A percentile compares a stretch with the other conserved stretches of the same genome.
Conservation (phyloP, 1,140 invertebrate genomes). For the Mylabris phalerata region DNA sequence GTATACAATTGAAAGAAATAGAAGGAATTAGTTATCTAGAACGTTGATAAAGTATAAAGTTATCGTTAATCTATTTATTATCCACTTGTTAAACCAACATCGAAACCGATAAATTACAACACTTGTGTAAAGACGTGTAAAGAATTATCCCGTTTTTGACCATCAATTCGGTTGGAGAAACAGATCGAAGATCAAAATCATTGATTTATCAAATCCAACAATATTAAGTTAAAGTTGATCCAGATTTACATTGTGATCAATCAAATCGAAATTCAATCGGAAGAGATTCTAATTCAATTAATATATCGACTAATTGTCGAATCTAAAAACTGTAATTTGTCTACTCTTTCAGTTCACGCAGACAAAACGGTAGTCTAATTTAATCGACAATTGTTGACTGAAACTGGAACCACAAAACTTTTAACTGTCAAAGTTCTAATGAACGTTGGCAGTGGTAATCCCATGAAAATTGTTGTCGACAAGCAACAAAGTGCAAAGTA, state of each 20-base stretch:
- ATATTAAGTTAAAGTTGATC: background rate
- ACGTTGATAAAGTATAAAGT: too few relatives aligned
- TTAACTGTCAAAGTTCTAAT: slow-evolving; percentile 12
- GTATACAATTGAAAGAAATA: too few relatives aligned
- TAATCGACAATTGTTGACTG: slow-evolving; percentile 5
- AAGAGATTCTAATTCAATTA: background rate
- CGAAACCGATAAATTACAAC: slow-evolving; percentile 7
- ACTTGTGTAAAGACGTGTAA: slow-evolving; percentile 5
- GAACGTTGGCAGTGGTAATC: slow-evolving; percentile 4
- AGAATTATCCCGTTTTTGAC: slow-evolving; percentile 11
- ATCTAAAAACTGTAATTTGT: slow-evolving; percentile 1
- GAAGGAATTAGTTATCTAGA: too few relatives aligned
- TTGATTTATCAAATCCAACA: slow-evolving; percentile 8
- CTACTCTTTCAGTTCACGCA: background rate
- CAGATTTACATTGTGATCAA: background rate
- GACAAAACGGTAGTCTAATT: background rate
- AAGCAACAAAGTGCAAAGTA: slow-evolving; percentile 7
- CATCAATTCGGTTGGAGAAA: slow-evolving; percentile 6
- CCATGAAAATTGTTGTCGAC: slow-evolving; percentile 4
- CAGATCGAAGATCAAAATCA: slow-evolving; percentile 6
- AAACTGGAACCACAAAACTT: slow-evolving; percentile 10
- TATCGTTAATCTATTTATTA: too few relatives aligned
- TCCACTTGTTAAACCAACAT: too few relatives aligned
- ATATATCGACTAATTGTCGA: too few relatives aligned
- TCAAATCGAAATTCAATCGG: background rate